Conservation (phyloP, 2,113 vertebrate species). For the Cariama cristata region DNA sequence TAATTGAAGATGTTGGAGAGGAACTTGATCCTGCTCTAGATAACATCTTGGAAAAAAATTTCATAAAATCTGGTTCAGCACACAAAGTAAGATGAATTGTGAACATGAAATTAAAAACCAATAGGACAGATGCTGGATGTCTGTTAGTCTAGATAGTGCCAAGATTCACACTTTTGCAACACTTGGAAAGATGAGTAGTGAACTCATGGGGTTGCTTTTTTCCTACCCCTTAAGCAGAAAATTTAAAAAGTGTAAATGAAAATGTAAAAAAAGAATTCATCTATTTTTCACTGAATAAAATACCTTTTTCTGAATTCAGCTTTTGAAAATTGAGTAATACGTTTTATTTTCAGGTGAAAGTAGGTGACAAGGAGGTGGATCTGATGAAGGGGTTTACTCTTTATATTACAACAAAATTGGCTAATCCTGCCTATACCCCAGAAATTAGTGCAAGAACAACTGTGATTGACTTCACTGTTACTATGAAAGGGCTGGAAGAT, state of each 20-base stretch:
- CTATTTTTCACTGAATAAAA: not conserved
- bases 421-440: constrained; percentile 86
- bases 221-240: not conserved
- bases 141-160: not conserved
- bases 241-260: not conserved
- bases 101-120: not conserved
- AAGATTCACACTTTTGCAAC: not conserved
- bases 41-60: constrained; percentile 89
- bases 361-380: constrained; percentile 87
- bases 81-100: constrained; percentile 75
- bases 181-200: not conserved
- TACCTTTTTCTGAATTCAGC: not conserved
- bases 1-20: constrained; percentile 87
- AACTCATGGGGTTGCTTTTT: not conserved
- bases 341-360: constrained; percentile 79
- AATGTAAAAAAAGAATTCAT: not conserved
- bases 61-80: constrained; percentile 85
- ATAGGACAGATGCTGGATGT: not conserved
- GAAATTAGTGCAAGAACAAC: constrained; percentile 84
- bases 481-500: constrained; percentile 84
- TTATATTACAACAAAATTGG: constrained; percentile 86
- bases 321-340: not conserved
- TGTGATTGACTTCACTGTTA: constrained; percentile 87
- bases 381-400: constrained; percentile 81
- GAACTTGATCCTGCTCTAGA: constrained; percentile 86